Percentiles rank a stretch among this genome's conserved stretches.
Conservation (phyloP, 92 coral and sea anemone species). For the Hydrozoanthus gracilis region DNA sequence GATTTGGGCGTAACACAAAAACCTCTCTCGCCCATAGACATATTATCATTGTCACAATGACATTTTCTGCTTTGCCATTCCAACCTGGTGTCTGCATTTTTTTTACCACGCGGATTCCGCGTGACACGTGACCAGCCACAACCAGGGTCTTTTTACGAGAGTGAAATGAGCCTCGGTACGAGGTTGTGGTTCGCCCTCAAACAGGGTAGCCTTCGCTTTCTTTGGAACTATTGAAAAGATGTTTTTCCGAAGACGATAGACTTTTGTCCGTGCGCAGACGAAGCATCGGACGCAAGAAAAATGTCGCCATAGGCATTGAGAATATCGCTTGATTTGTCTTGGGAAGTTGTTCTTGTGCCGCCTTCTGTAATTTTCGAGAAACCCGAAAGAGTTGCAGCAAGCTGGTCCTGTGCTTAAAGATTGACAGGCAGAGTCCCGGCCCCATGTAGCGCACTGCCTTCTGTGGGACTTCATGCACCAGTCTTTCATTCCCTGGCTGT, state of each 20-base stretch:
- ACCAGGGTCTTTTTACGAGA: no score
- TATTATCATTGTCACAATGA: no score
- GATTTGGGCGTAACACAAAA: no score
- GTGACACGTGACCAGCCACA: no score
- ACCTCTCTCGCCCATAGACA: no score
- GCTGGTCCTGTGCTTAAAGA: neutral
- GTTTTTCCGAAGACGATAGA: conserved; percentile 24
- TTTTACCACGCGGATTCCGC: no score
- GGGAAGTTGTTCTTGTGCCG: conserved; percentile 16
- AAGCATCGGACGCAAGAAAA: conserved; percentile 13
- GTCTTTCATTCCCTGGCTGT: neutral
- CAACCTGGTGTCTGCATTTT: no score
- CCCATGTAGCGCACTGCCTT: neutral
- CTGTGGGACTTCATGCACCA: neutral
- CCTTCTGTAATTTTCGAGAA: conserved; percentile 40
- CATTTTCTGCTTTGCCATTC: no score
- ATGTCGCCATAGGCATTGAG: neutral
- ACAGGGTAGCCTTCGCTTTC: conserved; percentile 24
- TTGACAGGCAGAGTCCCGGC: neutral
- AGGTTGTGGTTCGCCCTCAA: conserved; percentile 14
- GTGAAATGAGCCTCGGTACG: no score
- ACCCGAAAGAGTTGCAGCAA: conserved; percentile 31
- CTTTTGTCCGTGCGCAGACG: conserved; percentile 10
- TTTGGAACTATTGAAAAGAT: conserved; percentile 35
- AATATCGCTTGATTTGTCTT: neutral